A percentile compares a stretch with the other conserved stretches of the same genome.
These are phyloP conservation scores for Lepeophtheirus salmonis DNA, from an alignment of 1,140 invertebrate species.

Conservation along the genomic window DNA sequence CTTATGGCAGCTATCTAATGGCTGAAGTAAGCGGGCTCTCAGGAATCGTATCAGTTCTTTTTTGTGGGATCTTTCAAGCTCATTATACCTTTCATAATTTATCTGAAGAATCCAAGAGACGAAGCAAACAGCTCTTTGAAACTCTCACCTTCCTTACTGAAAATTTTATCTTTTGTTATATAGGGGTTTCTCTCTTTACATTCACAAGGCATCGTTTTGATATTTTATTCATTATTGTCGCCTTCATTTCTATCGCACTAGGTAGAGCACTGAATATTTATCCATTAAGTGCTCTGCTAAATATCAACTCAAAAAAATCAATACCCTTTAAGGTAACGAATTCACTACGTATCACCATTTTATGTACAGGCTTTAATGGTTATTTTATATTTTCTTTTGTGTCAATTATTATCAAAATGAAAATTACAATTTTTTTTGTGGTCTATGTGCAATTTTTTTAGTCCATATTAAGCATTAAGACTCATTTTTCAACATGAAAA, in stretches of 20 bases:
- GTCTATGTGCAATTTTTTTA: too few relatives aligned
- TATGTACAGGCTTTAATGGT: too few relatives aligned
- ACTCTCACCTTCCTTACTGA: slow-evolving; percentile 87
- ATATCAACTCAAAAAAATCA: slow-evolving; percentile 75
- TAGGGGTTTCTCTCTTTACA: slow-evolving; percentile 95
- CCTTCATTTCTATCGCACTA: slow-evolving; percentile 63
- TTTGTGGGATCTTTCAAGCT: slow-evolving; percentile 94
- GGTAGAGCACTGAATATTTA: slow-evolving; percentile 85
- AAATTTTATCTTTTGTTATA: slow-evolving; percentile 97
- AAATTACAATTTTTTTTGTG: too few relatives aligned
- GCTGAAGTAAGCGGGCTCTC: slow-evolving; percentile 47
- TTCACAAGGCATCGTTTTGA: slow-evolving; percentile 88
- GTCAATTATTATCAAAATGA: too few relatives aligned
- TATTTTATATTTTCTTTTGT: too few relatives aligned
- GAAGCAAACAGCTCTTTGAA: slow-evolving; percentile 87
- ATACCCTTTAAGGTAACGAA: slow-evolving; percentile 30
- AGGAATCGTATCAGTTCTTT: slow-evolving; percentile 83
- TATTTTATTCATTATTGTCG: slow-evolving; percentile 66
- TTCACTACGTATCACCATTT: too few relatives aligned
- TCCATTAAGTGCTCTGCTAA: slow-evolving; percentile 79
- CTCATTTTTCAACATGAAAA: too few relatives aligned
- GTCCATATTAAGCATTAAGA: too few relatives aligned
- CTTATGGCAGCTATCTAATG: slow-evolving; percentile 84
- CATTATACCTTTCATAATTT: slow-evolving; percentile 97
- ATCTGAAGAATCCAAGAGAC: slow-evolving; percentile 51